These are phyloP conservation scores for Hypsibius dujardini DNA, from an alignment of 1,140 invertebrate genomes.

Conservation along the genomic window DNA sequence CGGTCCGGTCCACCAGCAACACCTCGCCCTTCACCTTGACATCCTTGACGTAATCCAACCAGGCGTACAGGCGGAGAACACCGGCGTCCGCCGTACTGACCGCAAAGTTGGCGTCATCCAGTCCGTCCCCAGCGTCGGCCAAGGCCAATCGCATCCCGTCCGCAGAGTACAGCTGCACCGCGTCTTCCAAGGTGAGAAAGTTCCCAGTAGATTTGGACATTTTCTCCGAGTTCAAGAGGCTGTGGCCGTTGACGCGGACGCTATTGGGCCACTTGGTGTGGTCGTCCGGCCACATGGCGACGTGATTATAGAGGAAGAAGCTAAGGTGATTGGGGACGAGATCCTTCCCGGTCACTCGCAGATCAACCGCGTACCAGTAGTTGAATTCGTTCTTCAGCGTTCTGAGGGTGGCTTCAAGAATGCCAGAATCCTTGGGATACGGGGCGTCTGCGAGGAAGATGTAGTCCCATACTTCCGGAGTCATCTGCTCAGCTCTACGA, in stretches of 20 bases:
- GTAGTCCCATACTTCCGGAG: conserved; percentile 88
- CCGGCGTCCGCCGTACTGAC: conserved; percentile 81
- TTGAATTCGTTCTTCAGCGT: conserved; percentile 70
- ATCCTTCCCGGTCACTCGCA: conserved; percentile 92
- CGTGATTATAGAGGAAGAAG: conserved; percentile 87
- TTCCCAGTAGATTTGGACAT: conserved; percentile 99
- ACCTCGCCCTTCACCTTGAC: conserved; percentile 22
- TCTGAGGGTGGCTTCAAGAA: conserved; percentile 53
- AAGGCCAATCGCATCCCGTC: conserved; percentile 84
- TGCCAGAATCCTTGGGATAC: conserved; percentile 48
- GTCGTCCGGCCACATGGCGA: conserved; percentile 79
- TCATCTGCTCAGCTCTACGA: conserved; percentile 60
- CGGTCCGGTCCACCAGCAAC: neutral
- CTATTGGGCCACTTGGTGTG: conserved; percentile 72
- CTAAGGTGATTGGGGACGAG: conserved; percentile 95
- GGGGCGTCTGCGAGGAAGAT: conserved; percentile 67
- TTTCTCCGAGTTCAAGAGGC: conserved; percentile 89
- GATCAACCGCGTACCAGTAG: conserved; percentile 90
- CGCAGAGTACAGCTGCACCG: conserved; percentile 79
- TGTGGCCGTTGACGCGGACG: conserved; percentile 84
- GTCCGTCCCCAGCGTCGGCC: conserved; percentile 87
- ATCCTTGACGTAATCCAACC: conserved; percentile 91
- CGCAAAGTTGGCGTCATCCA: conserved; percentile 98
- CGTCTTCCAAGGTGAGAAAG: conserved; percentile 77
- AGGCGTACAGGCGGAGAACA: conserved; percentile 78